Percentiles rank a stretch among this genome's conserved stretches.
These are phyloP conservation scores for Monochamus alternatus DNA, from an alignment of 2,888 invertebrate genomes.

Conservation along the genomic window DNA sequence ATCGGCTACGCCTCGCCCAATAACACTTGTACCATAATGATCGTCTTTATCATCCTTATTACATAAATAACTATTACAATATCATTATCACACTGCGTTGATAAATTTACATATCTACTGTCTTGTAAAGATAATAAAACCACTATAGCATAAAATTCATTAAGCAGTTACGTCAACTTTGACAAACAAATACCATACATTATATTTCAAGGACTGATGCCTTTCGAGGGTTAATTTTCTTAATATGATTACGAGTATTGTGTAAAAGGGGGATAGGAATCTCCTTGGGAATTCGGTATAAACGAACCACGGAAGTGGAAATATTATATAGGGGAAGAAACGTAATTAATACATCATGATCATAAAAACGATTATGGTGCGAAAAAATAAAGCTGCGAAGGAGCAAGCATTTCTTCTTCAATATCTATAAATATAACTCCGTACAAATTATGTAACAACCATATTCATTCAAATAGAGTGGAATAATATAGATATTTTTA, in stretches of 20 bases:
- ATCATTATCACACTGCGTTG: no score
- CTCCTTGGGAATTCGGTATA: not conserved
- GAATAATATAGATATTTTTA: no score
- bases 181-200: slow-evolving; percentile 23
- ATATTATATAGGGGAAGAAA: slow-evolving; percentile 13
- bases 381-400: no score
- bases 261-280: slow-evolving; percentile 12
- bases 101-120: not conserved
- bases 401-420: no score
- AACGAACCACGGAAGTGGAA: slow-evolving; percentile 29
- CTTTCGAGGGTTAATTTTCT: slow-evolving; percentile 28
- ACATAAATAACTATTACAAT: no score
- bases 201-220: slow-evolving; percentile 16
- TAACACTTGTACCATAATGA: no score
- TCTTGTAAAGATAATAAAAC: slow-evolving; percentile 20
- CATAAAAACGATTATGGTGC: no score
- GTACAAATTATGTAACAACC: no score
- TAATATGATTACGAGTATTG: slow-evolving; percentile 17
- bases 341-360: slow-evolving; percentile 4
- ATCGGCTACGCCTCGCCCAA: no score
- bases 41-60: no score
- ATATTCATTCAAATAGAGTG: no score
- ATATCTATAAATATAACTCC: no score
- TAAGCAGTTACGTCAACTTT: slow-evolving; percentile 30
- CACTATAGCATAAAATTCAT: slow-evolving; percentile 29